Evolutionary conservation across 2,888 invertebrate genomes (phyloP).

Genomic region (Tribolium freemani): DNA sequence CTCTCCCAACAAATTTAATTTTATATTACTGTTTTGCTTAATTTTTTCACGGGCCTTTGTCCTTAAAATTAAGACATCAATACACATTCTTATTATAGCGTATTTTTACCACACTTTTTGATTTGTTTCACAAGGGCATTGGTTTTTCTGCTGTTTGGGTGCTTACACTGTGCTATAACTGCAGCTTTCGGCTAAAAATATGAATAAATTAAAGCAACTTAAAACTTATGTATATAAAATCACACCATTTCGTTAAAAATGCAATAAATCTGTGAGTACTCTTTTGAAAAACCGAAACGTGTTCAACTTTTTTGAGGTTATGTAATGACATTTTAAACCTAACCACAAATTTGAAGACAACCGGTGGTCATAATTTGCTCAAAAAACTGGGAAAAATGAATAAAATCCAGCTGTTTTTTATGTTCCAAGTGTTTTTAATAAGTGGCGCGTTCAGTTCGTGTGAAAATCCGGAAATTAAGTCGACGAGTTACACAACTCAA

Average conservation of each 20-base stretch:
- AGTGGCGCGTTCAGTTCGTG: neutral
- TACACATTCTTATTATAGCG: neutral
- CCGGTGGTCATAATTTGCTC: neutral
- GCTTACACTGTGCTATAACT: conserved; percentile 75
- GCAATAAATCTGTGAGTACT: too few relatives aligned
- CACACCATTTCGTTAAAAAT: conserved; percentile 3
- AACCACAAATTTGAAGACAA: neutral
- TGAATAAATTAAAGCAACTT: neutral
- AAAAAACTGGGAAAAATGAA: neutral
- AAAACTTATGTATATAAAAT: neutral
- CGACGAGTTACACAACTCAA: conserved; percentile 86
- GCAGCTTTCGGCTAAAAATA: conserved; percentile 68
- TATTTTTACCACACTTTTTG: conserved; percentile 69
- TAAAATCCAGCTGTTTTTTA: neutral
- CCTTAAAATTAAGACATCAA: conserved; percentile 60
- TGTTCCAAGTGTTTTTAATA: neutral
- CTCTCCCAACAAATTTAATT: conserved; percentile 81
- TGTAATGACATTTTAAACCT: neutral
- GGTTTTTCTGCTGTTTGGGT: conserved; percentile 90
- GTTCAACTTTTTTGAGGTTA: neutral
- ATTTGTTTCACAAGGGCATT: conserved; percentile 79
- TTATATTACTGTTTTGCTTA: conserved; percentile 77
- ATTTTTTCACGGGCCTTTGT: conserved; percentile 72
- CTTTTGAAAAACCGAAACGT: neutral
- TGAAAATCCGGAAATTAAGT: conserved; percentile 74